phyloP scores from a whole-genome alignment of 2,113 vertebrate genomes.

The Callaeas wilsoni region DNA sequence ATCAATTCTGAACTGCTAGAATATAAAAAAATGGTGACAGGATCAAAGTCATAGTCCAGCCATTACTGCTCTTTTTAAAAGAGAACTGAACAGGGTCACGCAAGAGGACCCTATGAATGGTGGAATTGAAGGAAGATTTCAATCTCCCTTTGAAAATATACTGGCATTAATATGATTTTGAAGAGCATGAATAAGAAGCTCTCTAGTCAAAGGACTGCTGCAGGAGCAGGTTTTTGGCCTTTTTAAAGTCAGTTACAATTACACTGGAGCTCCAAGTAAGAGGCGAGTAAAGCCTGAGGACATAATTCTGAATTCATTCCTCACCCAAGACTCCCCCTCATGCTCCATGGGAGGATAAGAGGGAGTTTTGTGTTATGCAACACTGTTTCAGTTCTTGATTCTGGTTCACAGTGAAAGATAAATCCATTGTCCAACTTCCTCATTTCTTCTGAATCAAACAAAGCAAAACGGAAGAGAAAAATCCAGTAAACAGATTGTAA shows the following conservation, averaged over 20 bases:
- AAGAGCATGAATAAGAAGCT: conserved; percentile 49
- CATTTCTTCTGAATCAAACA: not conserved
- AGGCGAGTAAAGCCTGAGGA: conserved; percentile 27
- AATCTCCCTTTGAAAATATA: conserved; percentile 37
- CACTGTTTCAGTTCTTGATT: not conserved
- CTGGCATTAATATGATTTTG: conserved; percentile 49
- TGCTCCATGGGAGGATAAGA: not conserved
- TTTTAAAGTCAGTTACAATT: conserved; percentile 23
- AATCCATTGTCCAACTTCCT: not conserved
- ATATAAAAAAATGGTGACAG: not conserved
- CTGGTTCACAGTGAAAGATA: not conserved
- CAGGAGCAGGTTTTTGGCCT: not conserved
- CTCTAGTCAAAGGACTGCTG: conserved; percentile 16
- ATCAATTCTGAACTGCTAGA: conserved; percentile 33
- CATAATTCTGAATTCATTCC: conserved; percentile 6
- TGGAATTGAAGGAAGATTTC: conserved; percentile 40
- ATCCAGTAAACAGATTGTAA: not conserved
- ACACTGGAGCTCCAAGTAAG: conserved; percentile 6
- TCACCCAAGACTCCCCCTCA: not conserved
- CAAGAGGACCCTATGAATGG: conserved; percentile 21
- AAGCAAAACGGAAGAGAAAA: not conserved
- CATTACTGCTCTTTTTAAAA: conserved; percentile 26
- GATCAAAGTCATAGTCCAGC: conserved; percentile 43
- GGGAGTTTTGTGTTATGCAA: not conserved
- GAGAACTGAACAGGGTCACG: conserved; percentile 14